A percentile compares a stretch with the other conserved stretches of the same genome.
Evolutionary conservation across 2,113 vertebrate species (phyloP).

Genomic region (Sciurus niger): DNA sequence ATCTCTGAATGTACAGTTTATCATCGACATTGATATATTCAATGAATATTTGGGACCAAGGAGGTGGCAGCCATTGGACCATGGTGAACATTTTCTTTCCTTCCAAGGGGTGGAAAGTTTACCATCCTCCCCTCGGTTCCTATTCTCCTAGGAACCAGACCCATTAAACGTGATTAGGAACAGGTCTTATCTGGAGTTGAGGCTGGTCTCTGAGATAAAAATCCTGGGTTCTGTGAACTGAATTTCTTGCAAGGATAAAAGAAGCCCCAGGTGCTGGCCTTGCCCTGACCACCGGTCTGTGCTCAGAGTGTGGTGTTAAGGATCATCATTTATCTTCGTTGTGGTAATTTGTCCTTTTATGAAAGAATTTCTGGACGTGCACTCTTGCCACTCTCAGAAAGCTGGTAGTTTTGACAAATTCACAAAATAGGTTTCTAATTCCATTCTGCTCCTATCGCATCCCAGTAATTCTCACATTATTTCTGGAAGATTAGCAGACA

Average conservation of each 20-base stretch:
- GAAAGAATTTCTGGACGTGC: conserved; percentile 66
- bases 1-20: background rate
- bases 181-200: conserved; percentile 63
- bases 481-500: conserved; percentile 85
- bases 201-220: conserved; percentile 63
- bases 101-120: background rate
- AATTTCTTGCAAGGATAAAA: conserved; percentile 56
- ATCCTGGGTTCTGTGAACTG: conserved; percentile 48
- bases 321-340: conserved; percentile 63
- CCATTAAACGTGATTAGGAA: conserved; percentile 76
- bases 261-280: background rate
- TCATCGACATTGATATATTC: background rate
- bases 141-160: conserved; percentile 43
- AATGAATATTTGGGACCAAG: background rate
- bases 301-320: background rate
- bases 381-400: conserved; percentile 69
- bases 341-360: conserved; percentile 55
- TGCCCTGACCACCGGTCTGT: background rate
- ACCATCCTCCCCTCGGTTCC: conserved; percentile 34
- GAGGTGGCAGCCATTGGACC: background rate
- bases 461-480: conserved; percentile 79
- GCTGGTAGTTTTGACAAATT: conserved; percentile 77
- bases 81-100: background rate
- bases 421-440: conserved; percentile 82
- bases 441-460: conserved; percentile 60